Conservation (phyloP, 2,888 invertebrate species). For the Agelastica alni region DNA sequence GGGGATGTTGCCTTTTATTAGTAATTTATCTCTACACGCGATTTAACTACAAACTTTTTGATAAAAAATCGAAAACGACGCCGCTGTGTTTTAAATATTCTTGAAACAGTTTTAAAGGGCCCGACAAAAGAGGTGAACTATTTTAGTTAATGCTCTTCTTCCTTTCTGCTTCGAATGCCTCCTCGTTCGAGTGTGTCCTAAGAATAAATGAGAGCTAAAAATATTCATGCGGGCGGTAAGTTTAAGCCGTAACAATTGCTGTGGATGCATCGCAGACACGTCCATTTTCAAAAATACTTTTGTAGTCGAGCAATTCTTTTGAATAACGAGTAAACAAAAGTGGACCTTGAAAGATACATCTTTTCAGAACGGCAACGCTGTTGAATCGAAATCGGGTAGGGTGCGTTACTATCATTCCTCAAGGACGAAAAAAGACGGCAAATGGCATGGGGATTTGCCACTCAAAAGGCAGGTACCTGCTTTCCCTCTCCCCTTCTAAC, state of each 20-base stretch:
- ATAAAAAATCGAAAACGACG: too few relatives aligned
- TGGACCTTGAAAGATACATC: background rate
- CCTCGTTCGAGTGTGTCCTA: background rate
- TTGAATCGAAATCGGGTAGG: background rate
- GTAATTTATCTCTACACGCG: too few relatives aligned
- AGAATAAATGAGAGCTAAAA: background rate
- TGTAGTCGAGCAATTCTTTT: too few relatives aligned
- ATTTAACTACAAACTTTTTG: too few relatives aligned
- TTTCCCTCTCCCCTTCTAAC: too few relatives aligned
- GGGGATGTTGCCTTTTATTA: too few relatives aligned
- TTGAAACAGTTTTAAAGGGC: too few relatives aligned
- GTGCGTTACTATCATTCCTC: background rate
- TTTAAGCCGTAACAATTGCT: background rate
- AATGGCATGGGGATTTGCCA: background rate
- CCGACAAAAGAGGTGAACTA: too few relatives aligned
- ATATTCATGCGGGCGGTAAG: background rate
- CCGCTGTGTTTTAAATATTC: too few relatives aligned
- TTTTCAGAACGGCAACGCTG: background rate
- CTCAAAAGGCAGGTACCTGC: background rate
- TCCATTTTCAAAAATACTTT: too few relatives aligned
- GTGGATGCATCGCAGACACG: too few relatives aligned
- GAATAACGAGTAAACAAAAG: background rate
- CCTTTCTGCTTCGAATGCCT: slow-evolving; percentile 1
- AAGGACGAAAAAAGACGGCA: background rate
- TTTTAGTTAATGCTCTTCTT: slow-evolving; percentile 4